Percentiles rank a stretch among this genome's conserved stretches.
Evolutionary conservation across 2,888 invertebrate species (phyloP).

Genomic region (Aromia moschata): DNA sequence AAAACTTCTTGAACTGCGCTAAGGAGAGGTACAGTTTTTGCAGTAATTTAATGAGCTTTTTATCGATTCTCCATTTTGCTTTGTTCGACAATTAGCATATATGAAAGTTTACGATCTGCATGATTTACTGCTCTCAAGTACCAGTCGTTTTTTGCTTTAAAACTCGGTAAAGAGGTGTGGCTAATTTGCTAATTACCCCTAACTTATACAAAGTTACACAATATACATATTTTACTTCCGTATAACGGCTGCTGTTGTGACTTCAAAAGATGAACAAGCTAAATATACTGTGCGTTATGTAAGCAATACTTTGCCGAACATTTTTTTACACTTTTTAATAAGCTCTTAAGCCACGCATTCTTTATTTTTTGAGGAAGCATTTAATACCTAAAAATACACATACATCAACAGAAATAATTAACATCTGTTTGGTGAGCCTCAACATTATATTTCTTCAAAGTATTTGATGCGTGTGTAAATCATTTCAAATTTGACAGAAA

Average conservation of each 20-base stretch:
- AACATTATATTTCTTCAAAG: conserved; percentile 17
- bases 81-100: conserved; percentile 25
- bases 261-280: conserved; percentile 1
- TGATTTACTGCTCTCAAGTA: conserved; percentile 24
- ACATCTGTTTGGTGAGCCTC: conserved; percentile 8
- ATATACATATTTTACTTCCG: conserved; percentile 11
- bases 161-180: conserved; percentile 38
- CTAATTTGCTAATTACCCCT: conserved; percentile 30
- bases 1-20: conserved; percentile 10
- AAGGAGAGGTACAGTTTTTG: conserved; percentile 17
- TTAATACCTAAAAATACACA: conserved; percentile 12
- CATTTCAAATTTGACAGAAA: conserved; percentile 21
- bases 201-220: conserved; percentile 19
- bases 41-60: conserved; percentile 21
- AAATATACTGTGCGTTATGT: neutral
- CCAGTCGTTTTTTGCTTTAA: conserved; percentile 31
- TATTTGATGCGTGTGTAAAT: conserved; percentile 20
- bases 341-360: neutral
- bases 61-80: conserved; percentile 24
- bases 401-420: conserved; percentile 17
- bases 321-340: neutral
- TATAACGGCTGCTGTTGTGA: neutral
- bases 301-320: neutral
- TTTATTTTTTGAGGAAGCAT: neutral
- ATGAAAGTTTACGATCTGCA: conserved; percentile 23